Conservation (phyloP, 2,113 vertebrate species). For the Alligator sinensis region DNA sequence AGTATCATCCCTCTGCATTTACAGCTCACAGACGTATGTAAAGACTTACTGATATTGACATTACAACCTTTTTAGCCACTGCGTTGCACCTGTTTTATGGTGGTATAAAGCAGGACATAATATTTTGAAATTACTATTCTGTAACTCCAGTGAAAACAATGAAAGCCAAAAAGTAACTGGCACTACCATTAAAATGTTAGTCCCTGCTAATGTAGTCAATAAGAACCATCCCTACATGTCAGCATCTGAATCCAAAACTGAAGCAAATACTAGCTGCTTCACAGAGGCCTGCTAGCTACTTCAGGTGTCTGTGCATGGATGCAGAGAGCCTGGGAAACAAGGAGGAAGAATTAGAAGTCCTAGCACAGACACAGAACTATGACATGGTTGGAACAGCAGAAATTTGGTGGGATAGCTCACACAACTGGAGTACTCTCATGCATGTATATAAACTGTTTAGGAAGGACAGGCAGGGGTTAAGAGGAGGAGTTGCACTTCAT, state of each 20-base stretch:
- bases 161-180: background rate
- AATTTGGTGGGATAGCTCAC: too few species aligned
- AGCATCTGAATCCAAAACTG: background rate
- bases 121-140: background rate
- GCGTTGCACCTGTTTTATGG: background rate
- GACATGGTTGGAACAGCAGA: too few species aligned
- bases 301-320: too few species aligned
- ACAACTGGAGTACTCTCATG: too few species aligned
- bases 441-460: too few species aligned
- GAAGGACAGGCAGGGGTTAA: too few species aligned
- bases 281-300: too few species aligned
- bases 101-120: background rate
- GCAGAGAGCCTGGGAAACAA: too few species aligned
- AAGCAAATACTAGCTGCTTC: too few species aligned
- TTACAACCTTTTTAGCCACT: background rate
- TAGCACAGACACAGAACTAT: too few species aligned
- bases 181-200: background rate
- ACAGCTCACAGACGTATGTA: background rate
- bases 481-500: too few species aligned
- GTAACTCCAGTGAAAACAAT: background rate
- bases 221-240: background rate
- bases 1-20: background rate
- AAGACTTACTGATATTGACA: background rate
- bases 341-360: too few species aligned
- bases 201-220: background rate